Evolutionary conservation across 2,888 invertebrate genomes (phyloP).

Genomic region (Leuctra nigra): DNA sequence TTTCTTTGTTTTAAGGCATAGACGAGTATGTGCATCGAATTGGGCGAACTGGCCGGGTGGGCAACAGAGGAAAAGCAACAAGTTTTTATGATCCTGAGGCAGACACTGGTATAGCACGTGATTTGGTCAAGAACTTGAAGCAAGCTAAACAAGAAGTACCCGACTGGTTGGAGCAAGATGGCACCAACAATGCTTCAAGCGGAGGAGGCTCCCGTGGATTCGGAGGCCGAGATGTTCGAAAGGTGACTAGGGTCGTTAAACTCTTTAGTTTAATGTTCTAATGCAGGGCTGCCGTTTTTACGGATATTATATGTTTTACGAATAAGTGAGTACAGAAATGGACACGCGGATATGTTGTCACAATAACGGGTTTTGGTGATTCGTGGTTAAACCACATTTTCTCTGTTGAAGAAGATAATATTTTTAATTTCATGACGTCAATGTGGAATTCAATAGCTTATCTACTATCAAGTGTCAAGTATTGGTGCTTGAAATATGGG

Average conservation of each 20-base stretch:
- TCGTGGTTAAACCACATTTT: no score
- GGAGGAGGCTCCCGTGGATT: constrained; percentile 45
- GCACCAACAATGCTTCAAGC: constrained; percentile 36
- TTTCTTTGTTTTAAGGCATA: constrained; percentile 26
- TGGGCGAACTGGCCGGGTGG: constrained; percentile 45
- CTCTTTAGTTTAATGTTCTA: not conserved
- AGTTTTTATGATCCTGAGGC: constrained; percentile 55
- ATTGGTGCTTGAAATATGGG: no score
- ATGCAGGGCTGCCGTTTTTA: not conserved
- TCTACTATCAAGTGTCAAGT: no score
- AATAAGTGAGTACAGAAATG: no score
- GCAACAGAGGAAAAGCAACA: constrained; percentile 41
- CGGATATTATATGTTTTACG: no score
- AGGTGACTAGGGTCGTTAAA: constrained; percentile 39
- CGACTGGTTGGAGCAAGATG: constrained; percentile 55
- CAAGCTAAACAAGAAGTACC: constrained; percentile 75
- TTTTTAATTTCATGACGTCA: no score
- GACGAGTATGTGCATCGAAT: constrained; percentile 47
- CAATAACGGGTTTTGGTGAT: no score
- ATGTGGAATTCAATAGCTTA: no score
- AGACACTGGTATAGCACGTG: constrained; percentile 52
- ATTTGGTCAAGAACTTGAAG: constrained; percentile 64
- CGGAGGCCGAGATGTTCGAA: constrained; percentile 63
- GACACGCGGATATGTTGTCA: no score
- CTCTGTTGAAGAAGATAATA: no score